Evolutionary conservation across 1,140 invertebrate species (phyloP), one percentile per base, ranked within the genome.

Genomic region (Neomicropteryx cornuta): DNA sequence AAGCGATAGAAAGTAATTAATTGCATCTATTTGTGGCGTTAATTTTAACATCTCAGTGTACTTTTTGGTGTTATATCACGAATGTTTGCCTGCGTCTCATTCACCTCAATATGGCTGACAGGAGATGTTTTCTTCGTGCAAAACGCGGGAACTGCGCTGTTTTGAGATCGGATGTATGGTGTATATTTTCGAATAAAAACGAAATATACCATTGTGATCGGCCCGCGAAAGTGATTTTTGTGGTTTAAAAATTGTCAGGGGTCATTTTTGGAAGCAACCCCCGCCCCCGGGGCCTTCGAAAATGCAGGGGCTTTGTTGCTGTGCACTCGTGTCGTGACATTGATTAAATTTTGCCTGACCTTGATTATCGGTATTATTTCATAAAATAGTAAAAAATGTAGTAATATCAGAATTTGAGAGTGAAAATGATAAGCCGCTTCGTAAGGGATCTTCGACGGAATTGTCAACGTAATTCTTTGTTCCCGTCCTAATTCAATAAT

Each of bases 111-210:
- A 67, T 67, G 64, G 64, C 64, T 67, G 64, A 67, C 64, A 64
- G 62, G 61, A 23, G 41, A 66, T 57, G 59, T 66, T 63, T 55
- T 61, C 61, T 65, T 64, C 62, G 60, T 60, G 62, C 64, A 62
- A 67, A 67, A 67, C 62, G 64, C 64, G 64, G 64, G 64, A 67
- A 67, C 57, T 63, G 59, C 64, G 61, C 62, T 59, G 61, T 57
- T 55, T 45, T 62, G 60, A 60, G 62, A 55, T 63, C 60, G 60
- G 55, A 53, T 60, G 55, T 51, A n/a, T 50, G 53, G 49, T 62
- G 46, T 57, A 60, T 55, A 55, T 55, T 58, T 60, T 41, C 38
- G 48, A 48, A 45, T 52, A 43, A 55, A 65, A 63, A 65, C 53
- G 56, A 58, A 56, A 47, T 58, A 63, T 63, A 57, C 56, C 48